A percentile compares a stretch with the other conserved stretches of the same genome.
Conservation (phyloP, 2,797 vertebrate species). For the Oceanodroma leucorhoa region DNA sequence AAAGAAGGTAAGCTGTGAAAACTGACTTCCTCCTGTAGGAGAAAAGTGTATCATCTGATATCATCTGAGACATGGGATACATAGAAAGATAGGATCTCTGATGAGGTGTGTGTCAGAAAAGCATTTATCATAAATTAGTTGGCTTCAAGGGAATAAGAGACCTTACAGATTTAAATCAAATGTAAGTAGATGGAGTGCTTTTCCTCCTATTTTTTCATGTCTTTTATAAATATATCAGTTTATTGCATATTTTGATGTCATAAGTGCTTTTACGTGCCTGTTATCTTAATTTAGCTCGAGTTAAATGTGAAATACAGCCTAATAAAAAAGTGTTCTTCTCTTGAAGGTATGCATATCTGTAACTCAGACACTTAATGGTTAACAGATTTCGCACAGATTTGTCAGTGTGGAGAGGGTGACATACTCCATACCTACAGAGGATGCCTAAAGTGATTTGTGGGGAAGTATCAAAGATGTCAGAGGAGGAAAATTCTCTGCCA, state of each 20-base stretch:
- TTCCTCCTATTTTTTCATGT: background rate
- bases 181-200: background rate
- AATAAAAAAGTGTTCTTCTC: background rate
- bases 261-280: background rate
- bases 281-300: background rate
- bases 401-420: background rate
- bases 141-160: background rate
- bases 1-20: background rate
- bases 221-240: background rate
- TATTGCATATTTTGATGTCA: fast-evolving
- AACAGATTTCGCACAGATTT: background rate
- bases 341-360: background rate
- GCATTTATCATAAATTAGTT: background rate
- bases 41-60: background rate
- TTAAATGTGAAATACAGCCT: background rate
- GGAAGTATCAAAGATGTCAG: background rate
- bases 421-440: background rate
- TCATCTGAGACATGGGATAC: background rate
- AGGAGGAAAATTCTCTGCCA: background rate
- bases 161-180: background rate
- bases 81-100: background rate
- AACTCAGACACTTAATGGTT: background rate
- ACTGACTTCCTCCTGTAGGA: background rate
- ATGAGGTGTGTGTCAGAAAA: background rate
- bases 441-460: background rate